These are phyloP conservation scores for Watsonalla binaria DNA, from an alignment of 2,888 invertebrate species.

Conservation along the genomic window DNA sequence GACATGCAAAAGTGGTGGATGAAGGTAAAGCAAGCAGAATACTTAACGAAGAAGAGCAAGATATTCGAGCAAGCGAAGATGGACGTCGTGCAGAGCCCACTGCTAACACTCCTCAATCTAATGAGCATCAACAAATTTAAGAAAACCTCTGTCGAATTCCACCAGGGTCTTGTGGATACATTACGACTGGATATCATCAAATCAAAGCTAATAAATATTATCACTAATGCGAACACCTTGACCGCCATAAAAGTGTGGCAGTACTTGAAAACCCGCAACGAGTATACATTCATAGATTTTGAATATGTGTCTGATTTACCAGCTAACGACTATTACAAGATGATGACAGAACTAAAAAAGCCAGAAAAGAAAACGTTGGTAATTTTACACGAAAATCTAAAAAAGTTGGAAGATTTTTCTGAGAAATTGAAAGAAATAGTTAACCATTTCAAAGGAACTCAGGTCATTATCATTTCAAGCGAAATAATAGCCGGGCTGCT, in stretches of 20 bases:
- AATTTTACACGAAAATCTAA: constrained; percentile 25
- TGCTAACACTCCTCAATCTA: constrained; percentile 29
- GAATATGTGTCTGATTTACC: constrained; percentile 32
- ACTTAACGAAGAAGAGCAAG: constrained; percentile 24
- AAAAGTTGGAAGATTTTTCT: constrained; percentile 9
- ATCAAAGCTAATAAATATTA: constrained; percentile 20
- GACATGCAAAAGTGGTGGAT: constrained; percentile 46
- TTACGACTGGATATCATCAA: constrained; percentile 17
- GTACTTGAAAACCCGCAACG: constrained; percentile 13
- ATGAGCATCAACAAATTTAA: constrained; percentile 32
- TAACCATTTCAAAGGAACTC: constrained; percentile 15
- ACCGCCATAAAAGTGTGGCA: constrained; percentile 33
- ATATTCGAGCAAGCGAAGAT: constrained; percentile 33
- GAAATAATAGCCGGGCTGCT: constrained; percentile 14
- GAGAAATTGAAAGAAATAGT: constrained; percentile 26
- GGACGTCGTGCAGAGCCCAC: constrained; percentile 32
- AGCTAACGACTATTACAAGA: constrained; percentile 24
- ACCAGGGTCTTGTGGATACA: constrained; percentile 12
- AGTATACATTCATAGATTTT: constrained; percentile 30
- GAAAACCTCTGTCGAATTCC: constrained; percentile 26
- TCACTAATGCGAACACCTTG: constrained; percentile 24
- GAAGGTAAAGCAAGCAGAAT: constrained; percentile 21
- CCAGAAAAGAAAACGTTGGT: constrained; percentile 23
- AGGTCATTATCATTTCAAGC: constrained; percentile 26
- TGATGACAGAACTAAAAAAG: constrained; percentile 26